Base-by-base conservation (phyloP, 2,113 vertebrate genomes). In the Corydoras maculifer region DNA sequence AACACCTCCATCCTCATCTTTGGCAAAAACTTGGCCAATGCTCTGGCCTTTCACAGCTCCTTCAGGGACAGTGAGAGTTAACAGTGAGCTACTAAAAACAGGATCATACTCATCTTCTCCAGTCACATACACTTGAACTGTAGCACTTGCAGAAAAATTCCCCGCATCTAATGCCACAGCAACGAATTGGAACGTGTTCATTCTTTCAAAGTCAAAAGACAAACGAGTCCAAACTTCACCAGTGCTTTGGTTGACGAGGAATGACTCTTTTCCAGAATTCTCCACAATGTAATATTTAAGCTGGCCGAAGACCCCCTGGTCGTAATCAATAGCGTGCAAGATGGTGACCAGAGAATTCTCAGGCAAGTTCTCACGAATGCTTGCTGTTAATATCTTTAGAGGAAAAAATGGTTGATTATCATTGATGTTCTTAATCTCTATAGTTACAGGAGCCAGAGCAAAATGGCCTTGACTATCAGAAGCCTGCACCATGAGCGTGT, bases 71-170 rank as follows among this genome's bases (percentile, higher is more conserved):
- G 93, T 90, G 0, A 98, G 96, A 65, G 84, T 86, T 78, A 94
- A 93, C 54, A 89, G 81, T 1, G 90, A 86, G 25, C 91, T 89
- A 32, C 91, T 84, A 81, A 99, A 99, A 12, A 96, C 86, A 0
- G 97, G 97, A 25, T 96, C 93, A 0, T 98, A 99, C 53, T 99
- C 97, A 0, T 99, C 97, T 78, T 97, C 95, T 0, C 97, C 96
- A 0, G 91, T 95, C 77, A 99, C 91, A 70, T 94, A 92, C 58
- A 99, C 94, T 9, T 92, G 91, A 64, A 98, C 93, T 0, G 94
- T 98, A 68, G 94, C 94, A 0, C 95, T 94, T 59, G 97, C 94
- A 0, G 95, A 94, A 73, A 92, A 92, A 9, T 98, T 98, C 31
- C 96, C 96, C 0, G 91, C 82, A 8, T 99, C 97, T 0, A 87